Base-by-base conservation (phyloP, 2,888 invertebrate genomes). In the Synergus laeviventris region DNA sequence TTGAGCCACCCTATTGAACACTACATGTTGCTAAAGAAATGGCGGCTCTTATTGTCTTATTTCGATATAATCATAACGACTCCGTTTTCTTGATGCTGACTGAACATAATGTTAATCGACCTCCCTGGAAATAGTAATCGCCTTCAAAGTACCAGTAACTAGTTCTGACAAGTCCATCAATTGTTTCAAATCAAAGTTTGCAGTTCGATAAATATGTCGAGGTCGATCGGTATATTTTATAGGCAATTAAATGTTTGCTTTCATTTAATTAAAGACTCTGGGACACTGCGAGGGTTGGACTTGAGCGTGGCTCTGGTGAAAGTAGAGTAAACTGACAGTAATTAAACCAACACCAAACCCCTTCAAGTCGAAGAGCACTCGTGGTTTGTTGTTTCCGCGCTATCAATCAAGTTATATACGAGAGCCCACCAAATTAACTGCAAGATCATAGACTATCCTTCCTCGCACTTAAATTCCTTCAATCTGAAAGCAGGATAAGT, bases 201-300 rank as follows among this genome's bases (percentile, higher is more conserved):
- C 38, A 64, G 42, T 42, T 64, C 21, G 16, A 42, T 14, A 64
- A 64, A 64, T 42, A 18, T 42, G 64, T 64, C 38, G 12, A 64
- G 21, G 39, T 42, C 18, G 39, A 64, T 42, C 64, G 21, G 38
- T 64, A 24, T 1, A 42, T 21, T 21, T 42, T 24, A 12, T 11
- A 64, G 64, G 64, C 64, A 64, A 42, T 64, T 42, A 64, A 64
- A 64, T 64, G 42, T 64, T 64, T 64, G 42, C 42, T 64, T 64
- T 21, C 64, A 42, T 64, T 64, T 64, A 64, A 64, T 64, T 64
- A 64, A 64, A 42, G 42, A 64, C 21, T 59, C 59, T 24, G 64
- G 21, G 64, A 64, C 64, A 64, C 7, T 42, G 42, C 42, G 16
- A 64, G 64, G 21, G 39, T 18, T 5, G 38, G n/a, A 18, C 39